Base-by-base conservation (phyloP, 2,888 invertebrate genomes). In the Pristionchus fissidentatus region DNA sequence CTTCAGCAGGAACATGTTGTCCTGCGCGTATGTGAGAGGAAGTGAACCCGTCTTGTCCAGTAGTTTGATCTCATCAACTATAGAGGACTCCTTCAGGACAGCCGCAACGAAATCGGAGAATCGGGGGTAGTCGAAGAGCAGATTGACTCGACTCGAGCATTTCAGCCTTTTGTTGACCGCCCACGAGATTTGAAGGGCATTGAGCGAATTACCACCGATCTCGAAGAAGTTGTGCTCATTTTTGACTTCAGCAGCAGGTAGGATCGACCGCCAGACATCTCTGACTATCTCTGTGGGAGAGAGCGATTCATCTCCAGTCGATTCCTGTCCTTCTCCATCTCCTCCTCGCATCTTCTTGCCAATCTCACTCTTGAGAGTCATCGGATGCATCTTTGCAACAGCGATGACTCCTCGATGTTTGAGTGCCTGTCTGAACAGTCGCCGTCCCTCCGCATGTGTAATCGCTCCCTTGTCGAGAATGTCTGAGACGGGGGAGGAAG, bases 201-300 rank as follows among this genome's bases (percentile, higher is more conserved):
- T 91, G 32, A 91, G 84, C 13, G 91, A 91, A 82, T 91, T 88
- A 0, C 91, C 91, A 55, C 91, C 91, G 8, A 88, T 84, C 1
- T 84, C 85, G 85, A 90, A 91, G 77, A 91, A 91, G 57, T 89
- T 87, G 10, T 82, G 78, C 1, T 43, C 26, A 26, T 84, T 79
- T 8, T 81, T 55, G n/a, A 85, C 43, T 46, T 55, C 73, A 22
- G 83, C 84, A 15, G 84, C 41, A 26, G 77, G 62, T 1, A 85
- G 57, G 29, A 73, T 46, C 13, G 70, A 35, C 1, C 29, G 84
- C 84, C 86, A 86, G 3, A 84, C 49, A n/a, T 75, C 75, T 62
- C 79, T 35, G 5, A 89, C 19, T 5, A 85, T 78, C 15, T 81
- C 43, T 0, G 26, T 26, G 5, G 85, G 82, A 3, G 81, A n/a